These are phyloP conservation scores for Emydoidea blandingii DNA, from an alignment of 2,797 vertebrate species.

Conservation along the genomic window DNA sequence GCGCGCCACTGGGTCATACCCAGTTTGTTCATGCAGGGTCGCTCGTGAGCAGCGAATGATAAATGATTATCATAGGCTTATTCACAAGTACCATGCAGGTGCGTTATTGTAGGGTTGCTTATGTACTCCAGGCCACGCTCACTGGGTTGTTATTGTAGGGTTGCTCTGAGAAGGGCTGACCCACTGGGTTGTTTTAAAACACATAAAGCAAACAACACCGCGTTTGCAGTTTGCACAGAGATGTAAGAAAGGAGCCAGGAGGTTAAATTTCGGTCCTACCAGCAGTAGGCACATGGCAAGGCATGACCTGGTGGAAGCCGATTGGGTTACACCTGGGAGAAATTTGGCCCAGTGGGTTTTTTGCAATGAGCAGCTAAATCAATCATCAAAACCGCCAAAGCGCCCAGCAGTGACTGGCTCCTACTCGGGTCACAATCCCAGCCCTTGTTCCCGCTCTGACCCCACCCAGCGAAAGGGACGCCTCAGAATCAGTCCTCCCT, in stretches of 20 bases:
- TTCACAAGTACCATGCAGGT: neutral
- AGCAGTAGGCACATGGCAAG: rapidly evolving
- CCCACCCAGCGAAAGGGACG: neutral
- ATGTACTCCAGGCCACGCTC: neutral
- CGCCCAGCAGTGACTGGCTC: neutral
- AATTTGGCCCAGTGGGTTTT: neutral
- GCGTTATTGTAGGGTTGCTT: neutral
- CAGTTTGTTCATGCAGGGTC: neutral
- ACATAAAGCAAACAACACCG: neutral
- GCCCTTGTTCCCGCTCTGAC: too few species aligned
- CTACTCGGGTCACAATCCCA: neutral
- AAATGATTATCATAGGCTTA: neutral
- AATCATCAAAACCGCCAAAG: neutral
- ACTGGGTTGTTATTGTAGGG: neutral
- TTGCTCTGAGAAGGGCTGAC: neutral
- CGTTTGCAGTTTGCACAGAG: neutral
- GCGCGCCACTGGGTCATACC: neutral
- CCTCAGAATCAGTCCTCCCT: neutral
- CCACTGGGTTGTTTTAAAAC: neutral
- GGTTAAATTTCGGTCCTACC: neutral
- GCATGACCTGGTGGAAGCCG: neutral
- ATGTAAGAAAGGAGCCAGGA: neutral
- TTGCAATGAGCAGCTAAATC: neutral
- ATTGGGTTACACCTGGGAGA: neutral
- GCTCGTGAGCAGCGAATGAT: neutral